Conservation (phyloP, 2,797 vertebrate species). For the Pachyuromys duprasi region DNA sequence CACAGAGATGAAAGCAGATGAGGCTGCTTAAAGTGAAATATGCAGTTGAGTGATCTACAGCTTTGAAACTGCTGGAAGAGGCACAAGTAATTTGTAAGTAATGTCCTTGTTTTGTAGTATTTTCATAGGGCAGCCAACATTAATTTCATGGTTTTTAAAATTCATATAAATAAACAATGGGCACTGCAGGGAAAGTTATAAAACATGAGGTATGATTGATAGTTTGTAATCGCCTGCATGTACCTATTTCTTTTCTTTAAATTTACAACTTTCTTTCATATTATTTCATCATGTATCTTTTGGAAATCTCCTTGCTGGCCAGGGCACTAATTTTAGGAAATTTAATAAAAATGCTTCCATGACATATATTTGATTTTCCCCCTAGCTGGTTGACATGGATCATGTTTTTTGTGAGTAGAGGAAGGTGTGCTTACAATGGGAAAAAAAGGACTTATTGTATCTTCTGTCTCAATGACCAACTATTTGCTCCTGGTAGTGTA, state of each 20-base stretch:
- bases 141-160: slow-evolving; percentile 68
- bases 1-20: slow-evolving; percentile 77
- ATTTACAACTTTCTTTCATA: slow-evolving; percentile 47
- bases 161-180: slow-evolving; percentile 65
- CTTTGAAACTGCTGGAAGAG: slow-evolving; percentile 73
- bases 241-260: slow-evolving; percentile 48
- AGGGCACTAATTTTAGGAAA: neutral
- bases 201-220: slow-evolving; percentile 42
- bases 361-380: slow-evolving; percentile 16
- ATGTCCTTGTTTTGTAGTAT: slow-evolving; percentile 61
- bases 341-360: slow-evolving; percentile 40
- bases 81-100: slow-evolving; percentile 77
- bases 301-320: neutral
- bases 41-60: slow-evolving; percentile 74
- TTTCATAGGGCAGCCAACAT: slow-evolving; percentile 66
- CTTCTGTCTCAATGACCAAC: slow-evolving; percentile 12
- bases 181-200: slow-evolving; percentile 45
- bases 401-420: neutral
- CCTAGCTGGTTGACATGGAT: neutral
- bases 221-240: slow-evolving; percentile 1
- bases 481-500: neutral
- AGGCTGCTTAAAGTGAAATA: slow-evolving; percentile 79
- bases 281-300: slow-evolving; percentile 41
- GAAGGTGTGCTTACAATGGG: neutral
- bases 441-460: neutral